Conservation (phyloP, 2,888 invertebrate species). For the Agriopis marginaria region DNA sequence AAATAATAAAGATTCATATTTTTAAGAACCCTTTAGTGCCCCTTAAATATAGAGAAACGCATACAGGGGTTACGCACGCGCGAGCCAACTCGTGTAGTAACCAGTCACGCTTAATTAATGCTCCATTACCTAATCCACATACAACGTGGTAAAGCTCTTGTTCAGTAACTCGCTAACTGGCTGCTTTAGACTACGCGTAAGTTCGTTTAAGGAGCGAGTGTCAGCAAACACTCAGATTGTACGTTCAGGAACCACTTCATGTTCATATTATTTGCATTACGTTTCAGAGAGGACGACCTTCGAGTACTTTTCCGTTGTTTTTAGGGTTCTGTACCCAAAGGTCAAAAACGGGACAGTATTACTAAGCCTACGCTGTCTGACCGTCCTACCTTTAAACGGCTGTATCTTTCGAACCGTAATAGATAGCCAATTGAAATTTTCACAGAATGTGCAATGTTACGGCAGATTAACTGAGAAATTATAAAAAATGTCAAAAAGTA, state of each 20-base stretch:
- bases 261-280: not conserved
- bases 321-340: too few species aligned
- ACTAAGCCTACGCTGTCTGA: too few species aligned
- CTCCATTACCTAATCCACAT: conserved; percentile 45
- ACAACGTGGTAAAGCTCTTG: conserved; percentile 41
- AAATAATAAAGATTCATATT: not conserved
- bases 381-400: too few species aligned
- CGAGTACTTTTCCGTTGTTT: not conserved
- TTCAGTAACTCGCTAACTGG: conserved; percentile 24
- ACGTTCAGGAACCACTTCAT: not conserved
- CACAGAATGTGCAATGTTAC: too few species aligned
- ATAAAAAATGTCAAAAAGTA: too few species aligned
- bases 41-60: conserved; percentile 43
- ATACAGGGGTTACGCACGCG: conserved; percentile 41
- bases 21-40: conserved; percentile 25
- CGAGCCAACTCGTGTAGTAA: conserved; percentile 36
- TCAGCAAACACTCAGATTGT: not conserved
- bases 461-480: too few species aligned
- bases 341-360: too few species aligned
- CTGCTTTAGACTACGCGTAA: not conserved
- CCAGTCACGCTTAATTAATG: conserved; percentile 52
- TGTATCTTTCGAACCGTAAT: too few species aligned
- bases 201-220: conserved; percentile 3
- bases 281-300: not conserved
- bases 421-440: too few species aligned